Percentiles rank a stretch among this genome's conserved stretches.
Evolutionary conservation across 2,888 invertebrate species (phyloP).

Genomic region (Helicoverpa assulta): DNA sequence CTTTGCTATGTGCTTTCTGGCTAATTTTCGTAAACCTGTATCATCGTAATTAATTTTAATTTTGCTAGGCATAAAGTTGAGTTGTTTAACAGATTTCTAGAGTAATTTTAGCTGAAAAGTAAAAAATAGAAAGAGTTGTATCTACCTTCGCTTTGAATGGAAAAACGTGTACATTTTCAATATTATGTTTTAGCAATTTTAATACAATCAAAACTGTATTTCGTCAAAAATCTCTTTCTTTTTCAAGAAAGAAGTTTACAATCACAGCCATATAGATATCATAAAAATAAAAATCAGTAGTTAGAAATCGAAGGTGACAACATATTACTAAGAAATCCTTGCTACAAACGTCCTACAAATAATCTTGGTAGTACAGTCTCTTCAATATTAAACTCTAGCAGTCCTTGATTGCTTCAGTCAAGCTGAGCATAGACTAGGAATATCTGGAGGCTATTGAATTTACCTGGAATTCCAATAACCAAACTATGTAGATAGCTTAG

Average conservation of each 20-base stretch:
- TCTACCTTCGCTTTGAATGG: too few relatives aligned
- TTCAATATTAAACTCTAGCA: slow-evolving; percentile 12
- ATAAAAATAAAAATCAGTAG: background rate
- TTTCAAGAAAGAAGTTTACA: too few relatives aligned
- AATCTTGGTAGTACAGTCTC: slow-evolving; percentile 12
- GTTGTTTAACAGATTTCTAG: too few relatives aligned
- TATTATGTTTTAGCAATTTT: too few relatives aligned
- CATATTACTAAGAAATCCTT: slow-evolving; percentile 29
- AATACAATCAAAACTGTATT: too few relatives aligned
- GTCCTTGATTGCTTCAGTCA: slow-evolving; percentile 19
- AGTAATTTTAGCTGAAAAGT: too few relatives aligned
- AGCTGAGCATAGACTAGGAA: background rate
- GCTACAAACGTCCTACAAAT: slow-evolving; percentile 8
- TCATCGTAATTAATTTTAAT: too few relatives aligned
- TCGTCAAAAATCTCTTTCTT: too few relatives aligned
- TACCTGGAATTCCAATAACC: background rate
- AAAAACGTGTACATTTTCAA: too few relatives aligned
- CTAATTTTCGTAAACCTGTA: too few relatives aligned
- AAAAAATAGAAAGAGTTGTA: too few relatives aligned
- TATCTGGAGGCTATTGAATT: background rate
- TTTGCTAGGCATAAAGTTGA: too few relatives aligned
- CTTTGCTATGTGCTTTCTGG: background rate
- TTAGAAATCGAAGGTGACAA: slow-evolving; percentile 19
- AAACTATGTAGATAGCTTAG: background rate
- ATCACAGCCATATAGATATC: background rate